These are phyloP conservation scores for Athene cunicularia DNA, from an alignment of 2,113 vertebrate genomes.

Conservation along the genomic window DNA sequence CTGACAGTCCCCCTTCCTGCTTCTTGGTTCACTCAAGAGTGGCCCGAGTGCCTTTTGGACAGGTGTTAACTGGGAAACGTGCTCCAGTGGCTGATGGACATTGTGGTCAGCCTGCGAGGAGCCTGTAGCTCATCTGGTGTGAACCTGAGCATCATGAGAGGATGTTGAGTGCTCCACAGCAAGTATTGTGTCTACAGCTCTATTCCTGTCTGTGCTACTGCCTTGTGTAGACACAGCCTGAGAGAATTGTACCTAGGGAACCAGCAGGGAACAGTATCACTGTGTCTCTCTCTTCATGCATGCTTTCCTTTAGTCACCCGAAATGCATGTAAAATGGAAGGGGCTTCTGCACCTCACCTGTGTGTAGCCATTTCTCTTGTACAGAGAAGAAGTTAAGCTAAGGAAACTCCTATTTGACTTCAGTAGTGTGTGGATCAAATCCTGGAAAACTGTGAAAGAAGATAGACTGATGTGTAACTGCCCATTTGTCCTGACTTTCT, in stretches of 20 bases:
- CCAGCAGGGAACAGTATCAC: background rate
- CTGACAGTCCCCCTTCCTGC: background rate
- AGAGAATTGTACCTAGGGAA: background rate
- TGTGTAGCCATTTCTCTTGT: background rate
- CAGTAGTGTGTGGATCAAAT: background rate
- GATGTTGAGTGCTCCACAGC: rapidly evolving
- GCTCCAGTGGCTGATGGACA: background rate
- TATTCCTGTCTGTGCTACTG: background rate
- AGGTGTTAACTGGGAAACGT: background rate
- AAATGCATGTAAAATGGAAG: background rate
- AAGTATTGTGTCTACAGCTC: background rate
- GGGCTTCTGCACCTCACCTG: background rate
- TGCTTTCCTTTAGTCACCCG: background rate
- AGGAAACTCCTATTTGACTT: background rate
- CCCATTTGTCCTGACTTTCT: background rate
- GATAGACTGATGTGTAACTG: background rate
- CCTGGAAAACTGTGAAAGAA: background rate
- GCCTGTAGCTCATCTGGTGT: rapidly evolving
- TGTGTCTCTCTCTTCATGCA: rapidly evolving
- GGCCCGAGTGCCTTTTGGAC: background rate
- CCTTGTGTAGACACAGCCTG: too few species aligned
- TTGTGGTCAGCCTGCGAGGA: background rate
- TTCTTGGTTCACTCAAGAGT: background rate
- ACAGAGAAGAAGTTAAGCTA: background rate
- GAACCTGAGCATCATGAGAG: background rate